Evolutionary conservation across 2,888 invertebrate species (phyloP).

Genomic region (Hecatera dysodea): DNA sequence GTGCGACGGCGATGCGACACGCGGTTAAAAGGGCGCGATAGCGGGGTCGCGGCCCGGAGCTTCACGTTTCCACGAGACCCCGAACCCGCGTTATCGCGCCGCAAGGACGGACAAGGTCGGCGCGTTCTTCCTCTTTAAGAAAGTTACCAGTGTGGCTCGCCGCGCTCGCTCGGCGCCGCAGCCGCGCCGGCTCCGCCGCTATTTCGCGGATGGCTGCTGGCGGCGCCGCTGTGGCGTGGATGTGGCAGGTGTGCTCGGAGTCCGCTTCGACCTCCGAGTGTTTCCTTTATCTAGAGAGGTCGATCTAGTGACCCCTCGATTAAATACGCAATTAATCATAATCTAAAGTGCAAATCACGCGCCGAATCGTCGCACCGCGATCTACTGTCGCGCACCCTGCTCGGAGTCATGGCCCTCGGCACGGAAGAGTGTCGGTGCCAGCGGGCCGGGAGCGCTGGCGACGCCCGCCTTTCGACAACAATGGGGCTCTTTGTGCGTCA

Average conservation of each 20-base stretch:
- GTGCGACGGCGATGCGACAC: constrained; percentile 71
- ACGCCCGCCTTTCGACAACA: constrained; percentile 51
- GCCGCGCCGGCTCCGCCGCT: background rate
- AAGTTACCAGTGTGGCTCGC: constrained; percentile 33
- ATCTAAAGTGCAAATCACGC: constrained; percentile 71
- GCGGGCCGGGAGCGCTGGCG: constrained; percentile 16
- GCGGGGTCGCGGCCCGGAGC: constrained; percentile 82
- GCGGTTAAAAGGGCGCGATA: constrained; percentile 84
- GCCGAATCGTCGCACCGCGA: constrained; percentile 33
- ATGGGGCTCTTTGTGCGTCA: constrained; percentile 72
- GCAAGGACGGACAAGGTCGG: constrained; percentile 88
- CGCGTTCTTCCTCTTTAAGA: constrained; percentile 69
- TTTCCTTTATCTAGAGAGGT: constrained; percentile 67
- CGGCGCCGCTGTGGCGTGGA: background rate
- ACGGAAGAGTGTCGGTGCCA: constrained; percentile 7
- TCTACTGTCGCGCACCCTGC: constrained; percentile 37
- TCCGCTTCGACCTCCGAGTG: constrained; percentile 73
- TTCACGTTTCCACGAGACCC: constrained; percentile 80
- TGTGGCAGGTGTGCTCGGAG: constrained; percentile 38
- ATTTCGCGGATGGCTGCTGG: background rate
- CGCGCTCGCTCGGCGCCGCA: background rate
- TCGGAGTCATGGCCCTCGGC: background rate
- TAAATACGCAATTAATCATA: constrained; percentile 67
- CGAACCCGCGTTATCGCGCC: constrained; percentile 75
- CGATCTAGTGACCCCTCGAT: constrained; percentile 71